Evolutionary conservation across 2,113 vertebrate genomes (phyloP), one percentile per base, ranked within the genome.

Genomic region (Ictalurus punctatus): DNA sequence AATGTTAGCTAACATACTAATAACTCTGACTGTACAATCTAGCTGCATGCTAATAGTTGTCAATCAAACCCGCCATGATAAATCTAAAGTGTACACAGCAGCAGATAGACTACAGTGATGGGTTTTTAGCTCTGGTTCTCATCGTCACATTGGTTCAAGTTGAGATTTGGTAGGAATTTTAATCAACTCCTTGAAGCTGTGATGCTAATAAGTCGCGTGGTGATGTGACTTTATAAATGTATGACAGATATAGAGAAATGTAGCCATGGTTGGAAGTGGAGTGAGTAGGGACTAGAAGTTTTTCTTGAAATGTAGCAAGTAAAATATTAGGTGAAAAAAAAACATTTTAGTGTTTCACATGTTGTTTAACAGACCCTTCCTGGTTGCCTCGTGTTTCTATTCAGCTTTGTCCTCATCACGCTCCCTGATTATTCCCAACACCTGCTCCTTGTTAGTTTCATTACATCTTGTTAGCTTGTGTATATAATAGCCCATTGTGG

Each of bases 401-500:
- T 80, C 78, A 58, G 52, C 52, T 10, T 17, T 81, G n/a, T 34
- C n/a, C 79, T 21, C 54, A 34, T 34, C 79, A 34, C 3, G 4
- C n/a, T 19, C 78, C 4, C 14, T 19, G 48, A 56, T 81, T 81
- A 81, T 81, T 17, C n/a, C 54, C 27, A 34, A 58, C 79, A 81
- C 54, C 79, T 81, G 79, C 79, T 81, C 54, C 27, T 34, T 21
- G 8, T 58, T 81, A 58, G n/a, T 56, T 81, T 81, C 52, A 81
- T 81, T 34, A 58, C 17, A 2, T 34, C 30, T 58, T 17, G 54
- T 81, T 81, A 81, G 79, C 48, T 56, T 56, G 79, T 81, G n/a
- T 10, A 56, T 81, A 81, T 58, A 34, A 81, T 34, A 81, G n/a
- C 48, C 78, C 52, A 30, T 52, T 17, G 13, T 30, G 7, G 52